Evolutionary conservation across 1,140 invertebrate genomes (phyloP).

Genomic region (Drosophila pseudoobscura): DNA sequence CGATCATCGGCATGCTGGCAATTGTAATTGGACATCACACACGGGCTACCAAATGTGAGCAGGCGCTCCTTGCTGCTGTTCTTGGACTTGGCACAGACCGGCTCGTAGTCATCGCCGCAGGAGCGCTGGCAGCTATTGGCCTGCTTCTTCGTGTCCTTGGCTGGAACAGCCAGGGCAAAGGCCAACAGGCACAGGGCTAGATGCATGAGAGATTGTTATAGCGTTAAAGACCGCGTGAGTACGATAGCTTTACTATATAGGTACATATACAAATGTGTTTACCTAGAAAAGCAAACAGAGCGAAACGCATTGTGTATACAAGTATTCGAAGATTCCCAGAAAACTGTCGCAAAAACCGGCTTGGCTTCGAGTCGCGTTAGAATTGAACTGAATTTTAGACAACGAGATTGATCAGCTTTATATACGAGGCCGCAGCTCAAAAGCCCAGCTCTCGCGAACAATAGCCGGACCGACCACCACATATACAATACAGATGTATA

Average conservation of each 20-base stretch:
- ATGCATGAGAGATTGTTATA: background rate
- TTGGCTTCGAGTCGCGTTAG: constrained; percentile 66
- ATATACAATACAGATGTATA: constrained; percentile 11
- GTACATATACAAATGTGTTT: constrained; percentile 17
- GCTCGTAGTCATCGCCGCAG: constrained; percentile 66
- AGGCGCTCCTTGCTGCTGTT: constrained; percentile 75
- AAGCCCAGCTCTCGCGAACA: constrained; percentile 56
- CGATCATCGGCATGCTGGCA: constrained; percentile 77
- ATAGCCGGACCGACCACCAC: constrained; percentile 38
- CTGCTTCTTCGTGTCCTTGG: constrained; percentile 67
- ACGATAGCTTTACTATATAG: too few relatives aligned
- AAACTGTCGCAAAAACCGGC: constrained; percentile 63
- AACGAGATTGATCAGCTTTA: constrained; percentile 76
- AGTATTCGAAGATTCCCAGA: constrained; percentile 55
- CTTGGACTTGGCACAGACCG: constrained; percentile 70
- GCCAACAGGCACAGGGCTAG: constrained; percentile 66
- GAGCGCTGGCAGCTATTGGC: constrained; percentile 40
- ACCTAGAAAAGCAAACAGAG: constrained; percentile 68
- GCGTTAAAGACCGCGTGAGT: too few relatives aligned
- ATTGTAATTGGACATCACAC: constrained; percentile 78
- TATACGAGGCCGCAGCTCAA: constrained; percentile 53
- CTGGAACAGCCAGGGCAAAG: constrained; percentile 49
- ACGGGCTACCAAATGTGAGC: constrained; percentile 72
- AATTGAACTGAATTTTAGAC: constrained; percentile 68
- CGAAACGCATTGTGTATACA: constrained; percentile 66